Percentiles rank a stretch among this genome's conserved stretches.
Conservation (phyloP, 2,113 vertebrate species). For the Phainopepla nitens region DNA sequence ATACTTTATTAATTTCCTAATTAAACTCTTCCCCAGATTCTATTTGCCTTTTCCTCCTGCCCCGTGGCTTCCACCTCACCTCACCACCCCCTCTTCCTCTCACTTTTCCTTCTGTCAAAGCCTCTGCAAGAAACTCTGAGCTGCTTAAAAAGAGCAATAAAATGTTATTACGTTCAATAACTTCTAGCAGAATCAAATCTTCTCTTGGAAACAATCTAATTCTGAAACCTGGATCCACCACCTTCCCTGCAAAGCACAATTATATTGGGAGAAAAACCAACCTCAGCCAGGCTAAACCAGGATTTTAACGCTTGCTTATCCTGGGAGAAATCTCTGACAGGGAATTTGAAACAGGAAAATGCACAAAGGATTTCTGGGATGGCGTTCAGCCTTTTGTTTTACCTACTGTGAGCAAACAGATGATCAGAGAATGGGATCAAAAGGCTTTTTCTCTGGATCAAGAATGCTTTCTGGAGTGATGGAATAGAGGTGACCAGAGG, state of each 20-base stretch:
- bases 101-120: neutral
- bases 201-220: neutral
- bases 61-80: neutral
- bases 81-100: neutral
- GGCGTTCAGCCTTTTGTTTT: neutral
- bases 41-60: neutral
- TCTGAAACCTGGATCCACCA: neutral
- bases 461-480: neutral
- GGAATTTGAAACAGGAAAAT: neutral
- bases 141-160: slow-evolving; percentile 42
- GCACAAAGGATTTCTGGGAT: neutral
- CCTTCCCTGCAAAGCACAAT: neutral
- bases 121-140: neutral
- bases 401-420: neutral
- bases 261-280: neutral
- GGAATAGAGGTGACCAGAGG: neutral
- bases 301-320: neutral
- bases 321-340: neutral
- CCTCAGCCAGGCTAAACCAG: neutral
- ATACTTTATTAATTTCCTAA: neutral
- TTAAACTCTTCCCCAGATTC: neutral
- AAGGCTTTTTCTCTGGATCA: neutral
- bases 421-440: neutral
- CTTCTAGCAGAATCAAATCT: neutral
- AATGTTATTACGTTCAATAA: neutral